Evolutionary conservation across 2,888 invertebrate species (phyloP), one percentile per base, ranked within the genome.

Genomic region (Beris morrisii): DNA sequence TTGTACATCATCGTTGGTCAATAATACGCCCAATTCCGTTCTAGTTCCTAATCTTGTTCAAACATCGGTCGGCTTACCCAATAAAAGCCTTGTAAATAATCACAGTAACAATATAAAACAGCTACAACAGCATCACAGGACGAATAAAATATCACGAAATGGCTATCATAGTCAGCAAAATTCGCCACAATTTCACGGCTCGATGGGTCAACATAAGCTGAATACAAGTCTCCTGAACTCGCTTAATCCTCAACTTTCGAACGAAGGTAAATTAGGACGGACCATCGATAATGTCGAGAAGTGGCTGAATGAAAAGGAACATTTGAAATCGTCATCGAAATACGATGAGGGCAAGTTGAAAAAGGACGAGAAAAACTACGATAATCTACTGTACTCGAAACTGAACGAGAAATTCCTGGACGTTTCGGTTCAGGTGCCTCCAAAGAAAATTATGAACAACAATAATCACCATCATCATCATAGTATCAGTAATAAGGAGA

Each of bases 231-330:
- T 75, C 5, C 65, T 77, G 48, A 76, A 74, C 69, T 71, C 75
- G 22, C 66, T 75, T 2, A 74, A 75, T 71, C 75, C 75, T 15
- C 73, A 72, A 54, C 61, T 74, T 43, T 70, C 72, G n/a, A 70
- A 69, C n/a, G 71, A 75, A 56, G 75, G 75, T 15, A 76, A 74
- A 67, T 69, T 75, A 11, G 72, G 75, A 4, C 74, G 76, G 38
- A 76, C 75, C 3, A 73, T 77, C 63, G 78, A 79, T n/a, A 79
- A 81, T 67, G 83, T 85, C 15, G 84, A 85, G 50, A 83, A 82
- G 71, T 85, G 85, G 83, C 76, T 85, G 57, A 73, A 73, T 22
- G 74, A 73, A 66, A 74, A 73, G 55, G 75, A 74, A 43, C 71
- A 71, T 15, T 45, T 67, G 9, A 67, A 70, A 65, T 12, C 7